Evolutionary conservation across 2,888 invertebrate species (phyloP).

Genomic region (Arge pagana): DNA sequence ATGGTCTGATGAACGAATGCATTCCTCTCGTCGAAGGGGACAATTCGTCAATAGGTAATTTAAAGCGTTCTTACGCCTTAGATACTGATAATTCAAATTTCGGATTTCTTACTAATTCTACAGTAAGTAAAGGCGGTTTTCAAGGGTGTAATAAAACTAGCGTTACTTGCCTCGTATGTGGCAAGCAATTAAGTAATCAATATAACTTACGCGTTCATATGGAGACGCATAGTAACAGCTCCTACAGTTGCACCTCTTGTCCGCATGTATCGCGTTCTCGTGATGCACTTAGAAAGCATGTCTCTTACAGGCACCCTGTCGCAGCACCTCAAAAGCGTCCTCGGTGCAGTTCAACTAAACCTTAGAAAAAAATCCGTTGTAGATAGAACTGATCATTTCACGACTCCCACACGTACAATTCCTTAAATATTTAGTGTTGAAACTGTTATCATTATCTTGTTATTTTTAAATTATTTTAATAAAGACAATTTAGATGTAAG

Average conservation of each 20-base stretch:
- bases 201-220: constrained; percentile 88
- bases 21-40: constrained; percentile 33
- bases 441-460: constrained; percentile 51
- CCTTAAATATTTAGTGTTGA: constrained; percentile 47
- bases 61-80: constrained; percentile 40
- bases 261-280: constrained; percentile 85
- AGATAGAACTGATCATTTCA: constrained; percentile 2
- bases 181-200: constrained; percentile 87
- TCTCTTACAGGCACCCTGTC: constrained; percentile 82
- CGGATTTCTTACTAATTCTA: constrained; percentile 43
- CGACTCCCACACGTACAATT: constrained; percentile 29
- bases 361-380: constrained; percentile 33
- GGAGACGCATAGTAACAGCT: constrained; percentile 88
- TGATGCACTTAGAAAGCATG: constrained; percentile 86
- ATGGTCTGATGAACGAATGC: constrained; percentile 32
- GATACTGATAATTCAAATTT: constrained; percentile 43
- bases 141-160: constrained; percentile 55
- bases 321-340: constrained; percentile 58
- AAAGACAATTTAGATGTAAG: constrained; percentile 40
- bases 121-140: constrained; percentile 36
- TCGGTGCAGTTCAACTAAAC: constrained; percentile 47
- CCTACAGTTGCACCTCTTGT: constrained; percentile 86
- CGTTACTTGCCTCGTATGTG: constrained; percentile 81
- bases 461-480: constrained; percentile 51
- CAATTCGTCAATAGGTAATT: constrained; percentile 44